Evolutionary conservation across 1,140 invertebrate genomes (phyloP), one percentile per base, ranked within the genome.

Genomic region (Drosophila orosa): DNA sequence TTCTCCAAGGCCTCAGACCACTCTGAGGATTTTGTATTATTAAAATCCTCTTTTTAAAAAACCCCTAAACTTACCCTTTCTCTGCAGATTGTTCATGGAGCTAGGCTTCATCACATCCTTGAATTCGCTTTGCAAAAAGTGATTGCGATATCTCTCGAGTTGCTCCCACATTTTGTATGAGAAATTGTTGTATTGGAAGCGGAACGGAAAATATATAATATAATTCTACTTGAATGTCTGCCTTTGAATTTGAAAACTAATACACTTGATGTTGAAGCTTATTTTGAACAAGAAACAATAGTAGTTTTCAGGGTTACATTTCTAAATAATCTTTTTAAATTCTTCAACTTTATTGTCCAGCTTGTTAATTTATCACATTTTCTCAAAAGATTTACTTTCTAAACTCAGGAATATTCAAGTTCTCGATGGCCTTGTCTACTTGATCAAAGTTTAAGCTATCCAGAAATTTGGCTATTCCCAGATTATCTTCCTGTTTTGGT

Each of bases 141-240:
- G 59, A 75, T 91, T 91, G 24, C 84, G 76, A 61, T 89, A 91
- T 37, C 37, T 66, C 12, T 81, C 90, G 22, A 91, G 37, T 42
- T 91, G 40, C 24, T 90, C 74, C 90, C 90, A 91, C 90, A 91
- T 91, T 45, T 60, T 72, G 9, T 24, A 22, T 62, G 5, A 13
- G 27, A 10, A 66, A 67, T 56, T 25, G 19, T 56, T 25, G 19
- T 17, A 52, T 15, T 54, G 33, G 19, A 24, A 13, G 12, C 29
- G 17, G 13, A 24, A 10, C 3, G 3, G 12, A 24, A 39, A 42
- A 24, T 75, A 27, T 19, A 31, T 47, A 56, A 54, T 60, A 39
- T 29, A 50, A 24, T 39, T 57, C 3, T 31, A 15, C 24, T n/a
- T 12, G 3, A 8, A 4, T n/a, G 19, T 22, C 5, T n/a, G 1